Percentiles rank a stretch among this genome's conserved stretches.
Evolutionary conservation across 2,888 invertebrate genomes (phyloP).

Genomic region (Lepidochrysops patricia): DNA sequence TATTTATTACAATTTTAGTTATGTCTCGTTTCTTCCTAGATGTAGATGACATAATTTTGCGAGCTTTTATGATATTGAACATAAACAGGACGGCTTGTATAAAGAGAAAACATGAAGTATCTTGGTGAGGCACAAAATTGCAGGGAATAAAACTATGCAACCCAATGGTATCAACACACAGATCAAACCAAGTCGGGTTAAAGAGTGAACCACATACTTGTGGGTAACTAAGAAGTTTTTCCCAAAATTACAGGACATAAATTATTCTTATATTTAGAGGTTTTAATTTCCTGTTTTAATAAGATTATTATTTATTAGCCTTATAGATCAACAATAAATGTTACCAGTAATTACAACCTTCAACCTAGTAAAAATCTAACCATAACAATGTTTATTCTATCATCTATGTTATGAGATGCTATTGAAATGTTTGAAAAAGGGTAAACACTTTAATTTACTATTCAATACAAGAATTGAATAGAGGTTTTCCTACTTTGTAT

Average conservation of each 20-base stretch:
- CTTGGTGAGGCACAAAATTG: neutral
- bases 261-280: no score
- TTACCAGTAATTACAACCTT: no score
- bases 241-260: no score
- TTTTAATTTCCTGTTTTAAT: no score
- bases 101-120: neutral
- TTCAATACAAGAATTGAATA: neutral
- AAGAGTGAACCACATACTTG: no score
- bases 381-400: no score
- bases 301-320: no score
- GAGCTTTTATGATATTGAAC: neutral
- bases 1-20: no score
- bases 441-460: neutral
- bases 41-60: neutral
- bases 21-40: neutral
- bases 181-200: no score
- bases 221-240: no score
- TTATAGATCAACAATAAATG: no score
- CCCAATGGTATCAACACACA: neutral
- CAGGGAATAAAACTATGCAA: neutral
- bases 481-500: neutral
- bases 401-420: neutral
- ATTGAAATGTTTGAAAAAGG: neutral
- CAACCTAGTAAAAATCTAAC: no score
- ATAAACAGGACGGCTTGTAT: conserved; percentile 4